Base-by-base conservation (phyloP, 1,140 invertebrate species). In the Diabrotica undecimpunctata region DNA sequence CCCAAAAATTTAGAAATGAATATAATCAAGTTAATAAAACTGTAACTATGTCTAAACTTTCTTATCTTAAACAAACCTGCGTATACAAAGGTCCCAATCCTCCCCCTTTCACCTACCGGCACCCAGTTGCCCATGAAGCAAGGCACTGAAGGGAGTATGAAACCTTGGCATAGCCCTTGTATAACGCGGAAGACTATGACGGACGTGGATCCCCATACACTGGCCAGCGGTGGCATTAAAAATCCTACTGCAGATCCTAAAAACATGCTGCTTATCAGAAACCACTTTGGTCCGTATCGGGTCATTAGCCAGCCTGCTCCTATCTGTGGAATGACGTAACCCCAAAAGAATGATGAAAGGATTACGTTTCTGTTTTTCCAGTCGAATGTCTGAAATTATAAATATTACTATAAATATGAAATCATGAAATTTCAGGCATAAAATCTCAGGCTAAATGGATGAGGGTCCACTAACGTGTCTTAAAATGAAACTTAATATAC, bases 71-170 rank as follows among this genome's bases (percentile, higher is more conserved):
- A 25, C 41, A 14, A 11, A 86, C 88, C 84, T 70, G 82, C 81
- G 73, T 86, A 84, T 12, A 86, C 80, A 57, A 86, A 77, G 0
- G 85, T 83, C 10, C 80, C 81, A 55, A 85, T 74, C 0, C 82
- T 78, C 8, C 86, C 85, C 37, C 86, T 77, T 74, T 89, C 87
- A 8, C 79, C 73, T 0, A 78, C 73, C 0, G 87, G 86, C 13
- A 72, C 84, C 94, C 94, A 96, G 71, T 89, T 88, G 0, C 91
- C 88, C 66, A 95, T 78, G 2, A 95, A 79, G 0, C 87, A 87
- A 70, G 95, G 92, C 5, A 92, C 82, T 56, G 86, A 85, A 0
- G 94, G 93, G 71, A 90, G 89, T 5, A 91, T 82, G 0, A 92
- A 84, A 7, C 93, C 93, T 80, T 95, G 87, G 35, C 82, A 84